Evolutionary conservation across 2,113 vertebrate genomes (phyloP), one percentile per base, ranked within the genome.

Genomic region (Panthera uncia): DNA sequence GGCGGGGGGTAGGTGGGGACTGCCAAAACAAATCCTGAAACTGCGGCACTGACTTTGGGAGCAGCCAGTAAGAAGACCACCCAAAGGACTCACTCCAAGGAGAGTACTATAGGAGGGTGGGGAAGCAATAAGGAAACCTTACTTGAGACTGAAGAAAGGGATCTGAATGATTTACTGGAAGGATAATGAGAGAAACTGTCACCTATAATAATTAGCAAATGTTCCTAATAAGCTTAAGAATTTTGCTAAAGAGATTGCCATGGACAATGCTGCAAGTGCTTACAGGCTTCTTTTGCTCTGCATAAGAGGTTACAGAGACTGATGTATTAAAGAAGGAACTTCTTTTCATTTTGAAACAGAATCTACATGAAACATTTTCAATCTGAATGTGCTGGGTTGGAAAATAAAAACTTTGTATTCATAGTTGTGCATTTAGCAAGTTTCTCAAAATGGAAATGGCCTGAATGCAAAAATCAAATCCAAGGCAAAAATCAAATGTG

Each of bases 401-500:
- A 87, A 94, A 91, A 82, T 36, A 87, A 80, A 87, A 80, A 52
- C 31, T 52, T 74, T 36, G 76, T 29, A 74, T 81, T 90, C 55
- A 25, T 12, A 76, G 45, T 27, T 73, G 71, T 93, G 15, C n/a
- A 57, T 27, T 25, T 80, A 81, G 31, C 73, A 50, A 90, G 10
- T 21, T 48, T 84, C 38, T 80, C 65, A 89, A 65, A 95, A 45
- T 16, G 79, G 41, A 73, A 57, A 79, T 57, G 18, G 12, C 45
- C 45, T 52, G 11, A 71, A 84, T 29, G 27, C 21, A 89, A 74
- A 89, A 73, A 65, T 65, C 66, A 73, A 82, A 48, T 89, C 38
- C 31, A 65, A 57, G 73, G 71, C 31, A 90, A 93, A 95, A 93
- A 93, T 38, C 86, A 93, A 87, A 63, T 57, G 29, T 50, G 13